Evolutionary conservation across 2,113 vertebrate species (phyloP).

Genomic region (Callionymus lyra): DNA sequence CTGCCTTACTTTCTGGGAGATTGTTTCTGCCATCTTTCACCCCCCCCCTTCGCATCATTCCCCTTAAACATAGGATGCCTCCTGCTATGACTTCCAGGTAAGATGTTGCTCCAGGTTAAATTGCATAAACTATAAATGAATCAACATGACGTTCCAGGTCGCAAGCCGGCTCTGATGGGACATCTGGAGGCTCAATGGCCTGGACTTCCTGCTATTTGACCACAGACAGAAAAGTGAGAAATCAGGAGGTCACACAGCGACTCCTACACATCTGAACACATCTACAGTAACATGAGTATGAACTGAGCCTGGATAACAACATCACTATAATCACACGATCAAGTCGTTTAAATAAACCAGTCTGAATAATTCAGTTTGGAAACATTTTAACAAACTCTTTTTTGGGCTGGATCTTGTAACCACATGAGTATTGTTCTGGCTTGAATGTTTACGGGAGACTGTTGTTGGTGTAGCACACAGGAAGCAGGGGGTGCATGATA

Average conservation of each 20-base stretch:
- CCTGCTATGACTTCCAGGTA: slow-evolving; percentile 27
- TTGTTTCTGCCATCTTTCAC: slow-evolving; percentile 11
- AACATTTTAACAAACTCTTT: too few species aligned
- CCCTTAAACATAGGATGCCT: slow-evolving; percentile 16
- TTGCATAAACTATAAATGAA: neutral
- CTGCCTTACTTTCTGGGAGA: slow-evolving; percentile 36
- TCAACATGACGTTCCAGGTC: slow-evolving; percentile 10
- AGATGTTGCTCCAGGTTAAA: slow-evolving; percentile 29
- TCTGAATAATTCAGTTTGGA: too few species aligned
- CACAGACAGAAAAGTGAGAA: slow-evolving; percentile 48
- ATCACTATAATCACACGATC: too few species aligned
- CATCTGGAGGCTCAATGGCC: slow-evolving; percentile 51
- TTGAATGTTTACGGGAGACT: too few species aligned
- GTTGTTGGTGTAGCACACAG: too few species aligned
- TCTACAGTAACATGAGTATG: too few species aligned
- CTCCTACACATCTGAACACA: slow-evolving; percentile 4
- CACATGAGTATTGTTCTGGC: too few species aligned
- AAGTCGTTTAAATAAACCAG: too few species aligned
- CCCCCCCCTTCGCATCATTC: slow-evolving; percentile 26
- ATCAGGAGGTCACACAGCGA: slow-evolving; percentile 12
- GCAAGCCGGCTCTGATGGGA: slow-evolving; percentile 22
- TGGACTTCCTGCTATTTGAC: slow-evolving; percentile 48
- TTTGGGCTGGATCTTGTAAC: too few species aligned
- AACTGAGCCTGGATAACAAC: too few species aligned
- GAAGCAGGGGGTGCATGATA: too few species aligned